Base-by-base conservation (phyloP, 2,888 invertebrate species). In the Apamea monoglypha region DNA sequence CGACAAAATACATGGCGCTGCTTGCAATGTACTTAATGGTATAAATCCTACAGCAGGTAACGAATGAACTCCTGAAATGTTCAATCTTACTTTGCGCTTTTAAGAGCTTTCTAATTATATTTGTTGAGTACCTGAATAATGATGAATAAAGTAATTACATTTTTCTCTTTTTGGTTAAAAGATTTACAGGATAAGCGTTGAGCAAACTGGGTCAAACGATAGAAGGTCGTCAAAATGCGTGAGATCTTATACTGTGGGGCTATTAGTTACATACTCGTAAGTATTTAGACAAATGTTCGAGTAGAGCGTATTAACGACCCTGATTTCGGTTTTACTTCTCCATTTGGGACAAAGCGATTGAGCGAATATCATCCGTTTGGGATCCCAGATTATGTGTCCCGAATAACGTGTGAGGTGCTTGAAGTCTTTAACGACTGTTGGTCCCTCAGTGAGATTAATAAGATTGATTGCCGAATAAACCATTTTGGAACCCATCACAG, bases 391-490 rank as follows among this genome's bases (percentile, higher is more conserved):
- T 86, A 89, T 82, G 86, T 84, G 86, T 69, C 74, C 78, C 79
- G 76, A 85, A 88, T 87, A 80, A 87, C 85, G 87, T 86, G 88
- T 76, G 81, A 82, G 77, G 70, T 80, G 80, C 83, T 82, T 76
- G 76, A 59, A 74, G 81, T 82, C 82, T 87, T 81, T 86, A 88
- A 89, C 81, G 89, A 86, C 86, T 88, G 84, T 81, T 88, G 78
- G 86, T 75, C 83, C 81, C 82, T 85, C 76, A 74, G 63, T 72
- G 75, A 81, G 89, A 88, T 88, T 88, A 88, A 88, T 86, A 89
- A 88, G 88, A 88, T 88, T 88, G 88, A 88, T 88, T 89, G 78
- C 88, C 79, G 69, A 77, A 87, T 88, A 87, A 84, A 89, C 86
- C 80, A 78, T 77, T 86, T 81, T 70, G 76, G 68, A 86, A 70